phyloP scores from a whole-genome alignment of 2,888 invertebrate genomes.

The Lasiommata megera region DNA sequence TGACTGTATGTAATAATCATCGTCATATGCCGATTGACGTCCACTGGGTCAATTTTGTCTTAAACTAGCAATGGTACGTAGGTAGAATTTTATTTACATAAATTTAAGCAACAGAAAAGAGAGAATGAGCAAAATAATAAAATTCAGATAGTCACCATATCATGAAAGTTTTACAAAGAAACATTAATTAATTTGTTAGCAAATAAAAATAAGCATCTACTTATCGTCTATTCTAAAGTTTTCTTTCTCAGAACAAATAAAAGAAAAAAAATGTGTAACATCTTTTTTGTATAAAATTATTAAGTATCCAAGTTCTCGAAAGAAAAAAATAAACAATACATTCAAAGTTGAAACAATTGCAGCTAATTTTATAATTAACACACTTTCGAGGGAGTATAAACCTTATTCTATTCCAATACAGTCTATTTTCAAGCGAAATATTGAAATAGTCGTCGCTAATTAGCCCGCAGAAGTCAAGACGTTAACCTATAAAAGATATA shows the following conservation, averaged over 20 bases:
- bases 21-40: too few species aligned
- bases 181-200: neutral
- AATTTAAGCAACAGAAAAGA: too few species aligned
- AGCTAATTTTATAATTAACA: conserved; percentile 6
- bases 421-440: neutral
- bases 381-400: neutral
- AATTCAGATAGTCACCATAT: too few species aligned
- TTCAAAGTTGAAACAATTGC: conserved; percentile 13
- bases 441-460: conserved; percentile 4
- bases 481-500: conserved; percentile 3
- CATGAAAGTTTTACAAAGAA: neutral
- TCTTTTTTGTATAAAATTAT: conserved; percentile 5
- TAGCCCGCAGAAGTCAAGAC: conserved; percentile 13
- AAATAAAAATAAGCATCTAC: neutral
- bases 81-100: too few species aligned
- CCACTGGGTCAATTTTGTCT: too few species aligned
- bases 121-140: too few species aligned
- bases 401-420: neutral
- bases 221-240: neutral
- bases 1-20: too few species aligned
- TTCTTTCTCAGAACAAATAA: neutral
- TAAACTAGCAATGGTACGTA: too few species aligned
- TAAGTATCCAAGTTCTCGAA: conserved; percentile 4
- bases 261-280: neutral
- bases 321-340: conserved; percentile 9